Conservation (phyloP, 2,797 vertebrate species). For the Hoplostethus mediterraneus region DNA sequence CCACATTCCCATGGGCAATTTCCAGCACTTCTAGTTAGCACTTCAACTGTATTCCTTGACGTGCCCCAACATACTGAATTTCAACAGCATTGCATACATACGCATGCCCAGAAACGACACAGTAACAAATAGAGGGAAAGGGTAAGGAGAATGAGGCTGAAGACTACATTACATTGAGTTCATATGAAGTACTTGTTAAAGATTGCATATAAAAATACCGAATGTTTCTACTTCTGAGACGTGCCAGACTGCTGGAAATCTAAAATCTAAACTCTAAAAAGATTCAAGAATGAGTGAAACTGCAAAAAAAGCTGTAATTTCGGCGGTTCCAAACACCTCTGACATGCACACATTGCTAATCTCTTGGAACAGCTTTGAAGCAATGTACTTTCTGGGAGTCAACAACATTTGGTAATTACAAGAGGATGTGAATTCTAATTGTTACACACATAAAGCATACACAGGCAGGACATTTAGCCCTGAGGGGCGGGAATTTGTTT, state of each 20-base stretch:
- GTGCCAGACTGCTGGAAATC: not conserved
- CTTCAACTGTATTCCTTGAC: conserved; percentile 30
- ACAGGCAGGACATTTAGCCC: conserved; percentile 50
- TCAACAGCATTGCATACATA: conserved; percentile 15
- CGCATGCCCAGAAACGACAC: conserved; percentile 8
- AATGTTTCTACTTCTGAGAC: conserved; percentile 25
- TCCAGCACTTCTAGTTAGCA: conserved; percentile 12
- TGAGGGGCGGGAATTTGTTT: conserved; percentile 36
- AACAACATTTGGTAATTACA: conserved; percentile 65
- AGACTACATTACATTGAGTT: not conserved
- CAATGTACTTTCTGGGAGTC: conserved; percentile 43
- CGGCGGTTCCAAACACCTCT: not conserved
- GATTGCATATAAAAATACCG: conserved; percentile 1
- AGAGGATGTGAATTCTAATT: conserved; percentile 58
- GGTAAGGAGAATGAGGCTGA: no score
- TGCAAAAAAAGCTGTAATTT: conserved; percentile 3
- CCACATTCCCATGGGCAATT: conserved; percentile 21
- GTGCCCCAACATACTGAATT: conserved; percentile 25
- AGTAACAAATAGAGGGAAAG: not conserved
- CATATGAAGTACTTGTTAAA: not conserved
- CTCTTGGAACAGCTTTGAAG: conserved; percentile 47
- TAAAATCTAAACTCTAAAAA: not conserved
- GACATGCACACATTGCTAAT: conserved; percentile 33
- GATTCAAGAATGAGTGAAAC: not conserved
- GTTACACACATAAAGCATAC: conserved; percentile 51